Evolutionary conservation across 2,113 vertebrate genomes (phyloP).

Genomic region (Lanius collurio): DNA sequence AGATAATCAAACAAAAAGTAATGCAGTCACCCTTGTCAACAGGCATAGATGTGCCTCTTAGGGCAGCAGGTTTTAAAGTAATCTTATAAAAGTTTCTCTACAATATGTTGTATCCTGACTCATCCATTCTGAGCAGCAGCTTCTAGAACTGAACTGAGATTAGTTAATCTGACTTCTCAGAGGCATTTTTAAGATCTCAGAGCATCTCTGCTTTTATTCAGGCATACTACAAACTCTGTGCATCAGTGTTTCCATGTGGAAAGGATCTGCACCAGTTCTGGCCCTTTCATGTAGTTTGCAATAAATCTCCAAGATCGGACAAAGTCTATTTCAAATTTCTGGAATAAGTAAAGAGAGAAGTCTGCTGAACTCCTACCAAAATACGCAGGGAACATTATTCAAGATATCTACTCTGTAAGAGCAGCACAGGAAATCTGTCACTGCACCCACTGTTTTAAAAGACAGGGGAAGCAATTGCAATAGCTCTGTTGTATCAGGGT

Average conservation of each 20-base stretch:
- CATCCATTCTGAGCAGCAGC: neutral
- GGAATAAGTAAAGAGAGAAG: neutral
- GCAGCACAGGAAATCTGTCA: neutral
- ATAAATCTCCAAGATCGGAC: neutral
- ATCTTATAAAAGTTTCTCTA: neutral
- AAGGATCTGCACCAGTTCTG: neutral
- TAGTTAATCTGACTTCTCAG: neutral
- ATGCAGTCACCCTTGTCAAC: neutral
- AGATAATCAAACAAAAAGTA: neutral
- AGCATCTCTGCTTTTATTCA: neutral
- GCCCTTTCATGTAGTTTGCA: neutral
- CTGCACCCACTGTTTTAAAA: neutral
- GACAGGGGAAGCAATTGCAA: neutral
- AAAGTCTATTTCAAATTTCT: neutral
- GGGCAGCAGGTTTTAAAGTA: neutral
- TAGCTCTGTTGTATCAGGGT: neutral
- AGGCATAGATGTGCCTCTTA: neutral
- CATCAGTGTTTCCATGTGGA: neutral
- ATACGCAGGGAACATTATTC: neutral
- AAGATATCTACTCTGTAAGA: neutral
- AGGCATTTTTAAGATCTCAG: neutral
- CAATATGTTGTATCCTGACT: neutral
- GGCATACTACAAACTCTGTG: neutral
- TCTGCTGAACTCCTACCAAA: conserved; percentile 6
- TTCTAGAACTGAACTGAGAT: neutral